phyloP scores from a whole-genome alignment of 2,113 vertebrate genomes.

The Aleadryas rufinucha region DNA sequence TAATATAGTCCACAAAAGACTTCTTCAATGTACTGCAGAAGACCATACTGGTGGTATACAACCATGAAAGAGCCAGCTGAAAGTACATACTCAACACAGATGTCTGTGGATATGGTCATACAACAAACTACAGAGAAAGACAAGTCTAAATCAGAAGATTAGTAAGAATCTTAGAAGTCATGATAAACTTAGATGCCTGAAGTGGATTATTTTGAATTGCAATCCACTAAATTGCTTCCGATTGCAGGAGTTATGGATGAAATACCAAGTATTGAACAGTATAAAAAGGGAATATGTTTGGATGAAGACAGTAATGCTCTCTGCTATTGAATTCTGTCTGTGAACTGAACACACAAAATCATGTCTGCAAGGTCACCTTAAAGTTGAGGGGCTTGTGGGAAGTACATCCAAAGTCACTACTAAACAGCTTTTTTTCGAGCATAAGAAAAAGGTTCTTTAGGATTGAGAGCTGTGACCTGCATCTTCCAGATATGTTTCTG shows the following conservation, averaged over 20 bases:
- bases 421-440: background rate
- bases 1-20: background rate
- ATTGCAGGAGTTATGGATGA: background rate
- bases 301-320: background rate
- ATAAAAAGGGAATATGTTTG: background rate
- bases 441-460: rapidly evolving
- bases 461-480: background rate
- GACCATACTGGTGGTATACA: background rate
- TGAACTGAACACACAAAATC: background rate
- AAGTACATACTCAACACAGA: background rate
- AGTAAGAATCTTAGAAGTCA: background rate
- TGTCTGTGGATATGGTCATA: background rate
- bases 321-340: background rate
- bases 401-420: background rate
- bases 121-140: background rate
- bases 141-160: background rate
- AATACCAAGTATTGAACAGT: background rate
- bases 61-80: background rate
- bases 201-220: background rate
- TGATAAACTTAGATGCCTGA: background rate
- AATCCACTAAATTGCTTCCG: background rate
- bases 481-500: background rate
- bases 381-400: background rate
- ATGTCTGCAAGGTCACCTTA: background rate
- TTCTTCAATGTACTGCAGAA: background rate